These are phyloP conservation scores for Gadopsis marmoratus DNA, from an alignment of 2,797 vertebrate species.

Conservation along the genomic window DNA sequence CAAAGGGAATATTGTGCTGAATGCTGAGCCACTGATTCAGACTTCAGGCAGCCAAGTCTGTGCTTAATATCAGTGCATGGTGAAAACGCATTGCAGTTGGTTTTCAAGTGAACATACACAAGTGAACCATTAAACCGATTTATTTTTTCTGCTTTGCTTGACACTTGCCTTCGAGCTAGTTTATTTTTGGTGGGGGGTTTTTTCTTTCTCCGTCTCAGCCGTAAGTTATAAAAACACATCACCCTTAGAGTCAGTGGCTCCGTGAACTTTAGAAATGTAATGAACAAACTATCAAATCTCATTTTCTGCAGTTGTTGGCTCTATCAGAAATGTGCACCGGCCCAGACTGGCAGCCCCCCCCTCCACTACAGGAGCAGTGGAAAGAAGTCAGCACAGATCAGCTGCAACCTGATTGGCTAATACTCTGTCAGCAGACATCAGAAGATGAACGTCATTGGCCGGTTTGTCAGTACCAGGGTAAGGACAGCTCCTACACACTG, in stretches of 20 bases:
- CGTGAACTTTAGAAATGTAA: not conserved
- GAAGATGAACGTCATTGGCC: conserved; percentile 91
- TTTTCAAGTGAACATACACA: not conserved
- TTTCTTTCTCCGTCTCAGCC: not conserved
- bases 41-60: not conserved
- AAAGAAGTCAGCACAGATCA: conserved; percentile 86
- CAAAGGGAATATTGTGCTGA: not conserved
- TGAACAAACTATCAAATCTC: conserved; percentile 22
- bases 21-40: not conserved
- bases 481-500: conserved; percentile 78
- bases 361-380: conserved; percentile 80
- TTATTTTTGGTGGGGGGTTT: not conserved
- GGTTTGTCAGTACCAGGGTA: conserved; percentile 77
- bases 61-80: not conserved
- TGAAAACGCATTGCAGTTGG: not conserved
- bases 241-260: not conserved
- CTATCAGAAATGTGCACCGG: conserved; percentile 48
- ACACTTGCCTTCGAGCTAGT: not conserved
- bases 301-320: conserved; percentile 9
- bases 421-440: conserved; percentile 97
- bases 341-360: conserved; percentile 61
- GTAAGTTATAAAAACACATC: conserved; percentile 16
- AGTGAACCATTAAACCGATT: not conserved
- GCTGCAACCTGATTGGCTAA: conserved; percentile 88
- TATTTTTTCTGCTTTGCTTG: not conserved